These are phyloP conservation scores for Andrena camellia DNA, from an alignment of 2,888 invertebrate genomes.

Conservation along the genomic window DNA sequence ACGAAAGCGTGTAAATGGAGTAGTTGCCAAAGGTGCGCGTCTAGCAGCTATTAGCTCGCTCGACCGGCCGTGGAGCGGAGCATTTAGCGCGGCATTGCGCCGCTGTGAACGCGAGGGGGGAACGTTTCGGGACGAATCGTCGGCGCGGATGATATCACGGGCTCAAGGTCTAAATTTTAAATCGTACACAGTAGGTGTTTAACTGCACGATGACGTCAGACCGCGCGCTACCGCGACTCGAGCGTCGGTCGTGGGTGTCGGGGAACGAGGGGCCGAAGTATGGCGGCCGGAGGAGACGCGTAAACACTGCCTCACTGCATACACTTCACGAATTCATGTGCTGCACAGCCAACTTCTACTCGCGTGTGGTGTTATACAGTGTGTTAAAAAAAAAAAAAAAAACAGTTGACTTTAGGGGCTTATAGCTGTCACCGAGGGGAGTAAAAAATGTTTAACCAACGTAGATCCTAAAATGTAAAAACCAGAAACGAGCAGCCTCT, in stretches of 20 bases:
- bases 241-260: constrained; percentile 33
- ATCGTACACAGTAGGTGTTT: constrained; percentile 69
- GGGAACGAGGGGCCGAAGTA: neutral
- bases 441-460: too few species aligned
- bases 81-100: neutral
- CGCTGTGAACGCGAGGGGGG: neutral
- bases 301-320: neutral
- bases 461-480: too few species aligned
- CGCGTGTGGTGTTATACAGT: too few species aligned
- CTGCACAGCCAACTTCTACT: too few species aligned
- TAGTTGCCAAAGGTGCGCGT: neutral
- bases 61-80: neutral
- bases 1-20: neutral
- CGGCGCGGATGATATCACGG: constrained; percentile 71
- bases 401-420: too few species aligned
- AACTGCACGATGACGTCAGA: constrained; percentile 71
- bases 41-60: constrained; percentile 3
- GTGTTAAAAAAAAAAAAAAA: too few species aligned
- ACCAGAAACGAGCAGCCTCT: too few species aligned
- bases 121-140: constrained; percentile 21
- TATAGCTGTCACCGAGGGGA: too few species aligned
- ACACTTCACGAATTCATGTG: too few species aligned
- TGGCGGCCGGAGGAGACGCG: constrained; percentile 8
- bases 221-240: constrained; percentile 22
- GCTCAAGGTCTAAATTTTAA: constrained; percentile 73